Evolutionary conservation across 2,113 vertebrate genomes (phyloP).

Genomic region (Hiodon tergisus): DNA sequence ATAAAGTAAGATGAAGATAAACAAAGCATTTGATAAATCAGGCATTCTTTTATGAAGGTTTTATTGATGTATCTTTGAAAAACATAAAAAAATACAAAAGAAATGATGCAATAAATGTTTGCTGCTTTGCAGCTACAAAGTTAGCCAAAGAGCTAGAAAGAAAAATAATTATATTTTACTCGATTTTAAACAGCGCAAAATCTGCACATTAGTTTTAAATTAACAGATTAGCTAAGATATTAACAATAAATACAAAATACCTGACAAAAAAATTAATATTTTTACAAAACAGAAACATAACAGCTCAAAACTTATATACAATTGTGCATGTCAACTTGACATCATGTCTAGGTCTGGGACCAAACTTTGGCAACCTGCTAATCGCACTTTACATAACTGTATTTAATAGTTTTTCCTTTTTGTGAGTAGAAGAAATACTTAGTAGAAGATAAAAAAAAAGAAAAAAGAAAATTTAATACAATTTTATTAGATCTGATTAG

Average conservation of each 20-base stretch:
- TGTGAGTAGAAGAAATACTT: no score
- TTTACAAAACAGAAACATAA: conserved; percentile 48
- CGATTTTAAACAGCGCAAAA: conserved; percentile 46
- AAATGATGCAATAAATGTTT: conserved; percentile 51
- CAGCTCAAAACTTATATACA: conserved; percentile 46
- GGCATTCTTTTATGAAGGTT: not conserved
- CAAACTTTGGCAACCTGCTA: no score
- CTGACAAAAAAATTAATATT: conserved; percentile 43
- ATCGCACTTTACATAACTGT: no score
- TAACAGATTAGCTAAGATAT: conserved; percentile 46
- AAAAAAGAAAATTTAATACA: no score
- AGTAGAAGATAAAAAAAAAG: no score
- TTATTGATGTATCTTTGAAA: conserved; percentile 61
- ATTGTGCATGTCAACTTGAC: conserved; percentile 54
- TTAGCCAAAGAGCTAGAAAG: conserved; percentile 37
- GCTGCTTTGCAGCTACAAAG: conserved; percentile 56
- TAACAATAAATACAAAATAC: conserved; percentile 65
- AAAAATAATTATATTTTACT: conserved; percentile 42
- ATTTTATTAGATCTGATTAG: no score
- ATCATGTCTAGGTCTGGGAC: conserved; percentile 36
- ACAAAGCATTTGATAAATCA: not conserved
- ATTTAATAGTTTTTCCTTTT: no score
- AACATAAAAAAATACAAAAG: conserved; percentile 58
- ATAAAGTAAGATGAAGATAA: not conserved
- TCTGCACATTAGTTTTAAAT: conserved; percentile 56